These are phyloP conservation scores for Dendrophyllia cribrosa DNA, from an alignment of 64 coral and sea anemone genomes.

Conservation along the genomic window DNA sequence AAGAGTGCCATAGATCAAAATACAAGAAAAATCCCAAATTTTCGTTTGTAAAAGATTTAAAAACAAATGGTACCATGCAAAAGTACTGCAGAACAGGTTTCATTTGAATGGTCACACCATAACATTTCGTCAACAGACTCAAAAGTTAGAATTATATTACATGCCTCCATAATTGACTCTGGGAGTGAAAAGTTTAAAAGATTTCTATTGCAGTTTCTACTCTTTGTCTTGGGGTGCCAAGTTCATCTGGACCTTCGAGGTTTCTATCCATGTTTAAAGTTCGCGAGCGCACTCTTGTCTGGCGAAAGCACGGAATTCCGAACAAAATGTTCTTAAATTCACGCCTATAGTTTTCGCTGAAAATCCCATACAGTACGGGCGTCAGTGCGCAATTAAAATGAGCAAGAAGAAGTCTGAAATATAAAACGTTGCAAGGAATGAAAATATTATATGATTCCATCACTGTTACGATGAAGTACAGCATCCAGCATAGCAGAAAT, in stretches of 20 bases:
- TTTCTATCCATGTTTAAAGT: not conserved
- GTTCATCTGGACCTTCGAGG: not conserved
- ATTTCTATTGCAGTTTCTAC: not conserved
- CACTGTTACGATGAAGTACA: constrained; percentile 68
- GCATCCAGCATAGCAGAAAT: constrained; percentile 72
- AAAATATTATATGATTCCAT: constrained; percentile 27
- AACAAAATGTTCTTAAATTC: constrained; percentile 35
- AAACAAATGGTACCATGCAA: too few species aligned
- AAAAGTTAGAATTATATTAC: too few species aligned
- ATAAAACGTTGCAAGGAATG: constrained; percentile 54
- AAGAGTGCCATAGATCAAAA: too few species aligned
- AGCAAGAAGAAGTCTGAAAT: constrained; percentile 52
- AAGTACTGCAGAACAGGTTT: too few species aligned
- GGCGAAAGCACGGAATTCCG: not conserved
- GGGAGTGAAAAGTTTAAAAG: not conserved
- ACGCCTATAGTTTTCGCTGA: constrained; percentile 64
- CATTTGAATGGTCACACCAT: too few species aligned
- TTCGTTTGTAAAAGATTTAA: too few species aligned
- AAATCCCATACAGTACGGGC: constrained; percentile 62
- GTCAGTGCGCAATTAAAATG: constrained; percentile 73
- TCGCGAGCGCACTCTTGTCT: not conserved
- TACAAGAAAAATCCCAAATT: too few species aligned
- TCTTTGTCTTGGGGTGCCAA: not conserved
- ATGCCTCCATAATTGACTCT: too few species aligned
- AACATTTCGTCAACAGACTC: too few species aligned